Evolutionary conservation across 1,140 invertebrate genomes (phyloP).

Genomic region (Polyergus mexicanus): DNA sequence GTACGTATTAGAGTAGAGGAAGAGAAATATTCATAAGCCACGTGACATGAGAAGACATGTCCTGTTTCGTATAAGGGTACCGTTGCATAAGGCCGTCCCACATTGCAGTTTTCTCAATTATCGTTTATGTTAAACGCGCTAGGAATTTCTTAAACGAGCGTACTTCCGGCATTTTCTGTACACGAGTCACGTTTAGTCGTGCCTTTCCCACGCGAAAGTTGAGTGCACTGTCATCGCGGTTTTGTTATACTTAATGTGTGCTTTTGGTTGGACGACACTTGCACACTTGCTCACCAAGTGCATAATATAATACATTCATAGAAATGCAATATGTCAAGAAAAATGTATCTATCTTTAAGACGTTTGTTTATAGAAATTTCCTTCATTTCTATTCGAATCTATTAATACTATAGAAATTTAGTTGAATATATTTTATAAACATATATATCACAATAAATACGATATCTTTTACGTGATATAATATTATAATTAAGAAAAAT

Average conservation of each 20-base stretch:
- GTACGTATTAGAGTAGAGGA: background rate
- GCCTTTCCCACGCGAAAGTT: conserved; percentile 7
- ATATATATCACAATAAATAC: background rate
- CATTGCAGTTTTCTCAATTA: conserved; percentile 29
- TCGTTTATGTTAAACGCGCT: conserved; percentile 41
- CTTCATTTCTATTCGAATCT: background rate
- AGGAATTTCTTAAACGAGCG: conserved; percentile 11
- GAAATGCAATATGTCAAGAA: background rate
- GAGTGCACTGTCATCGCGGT: conserved; percentile 6
- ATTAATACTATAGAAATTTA: background rate
- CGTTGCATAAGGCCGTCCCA: conserved; percentile 13
- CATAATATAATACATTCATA: conserved; percentile 3
- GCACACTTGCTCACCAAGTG: background rate
- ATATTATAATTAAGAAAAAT: background rate
- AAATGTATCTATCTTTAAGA: background rate
- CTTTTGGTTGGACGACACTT: background rate
- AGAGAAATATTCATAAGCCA: background rate
- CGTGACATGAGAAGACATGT: background rate
- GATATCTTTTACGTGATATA: background rate
- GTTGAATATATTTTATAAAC: background rate
- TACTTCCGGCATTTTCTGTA: conserved; percentile 7
- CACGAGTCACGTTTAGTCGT: conserved; percentile 13
- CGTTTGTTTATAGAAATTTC: background rate
- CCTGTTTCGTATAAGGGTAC: background rate
- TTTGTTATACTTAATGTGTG: conserved; percentile 21